Base-by-base conservation (phyloP, 2,113 vertebrate genomes). In the Myrmecophaga tridactyla region DNA sequence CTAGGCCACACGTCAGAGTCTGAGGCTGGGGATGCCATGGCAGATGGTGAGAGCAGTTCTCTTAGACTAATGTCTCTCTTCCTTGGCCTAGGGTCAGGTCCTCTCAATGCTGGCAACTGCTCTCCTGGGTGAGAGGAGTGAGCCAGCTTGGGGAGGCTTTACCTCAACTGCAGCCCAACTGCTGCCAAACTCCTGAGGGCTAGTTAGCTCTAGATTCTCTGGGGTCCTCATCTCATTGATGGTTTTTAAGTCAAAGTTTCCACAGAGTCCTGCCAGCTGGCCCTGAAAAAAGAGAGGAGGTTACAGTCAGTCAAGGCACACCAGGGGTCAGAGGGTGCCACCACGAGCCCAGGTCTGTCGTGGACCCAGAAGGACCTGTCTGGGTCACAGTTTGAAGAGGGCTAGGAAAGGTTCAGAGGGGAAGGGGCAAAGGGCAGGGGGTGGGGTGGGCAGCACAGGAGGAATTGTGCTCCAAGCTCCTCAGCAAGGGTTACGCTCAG, bases 221-320 rank as follows among this genome's bases (percentile, higher is more conserved):
- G 99, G 99, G 14, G 99, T 99, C 95, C 98, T 98, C 99, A 99
- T 99, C 98, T 99, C 99, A 90, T 99, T 99, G 92, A 99, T 96
- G 5, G 99, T 99, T 98, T 99, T 99, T 96, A 99, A 97, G 97
- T 99, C 99, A 96, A 99, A 99, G 98, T 99, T 99, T 48, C 99
- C 99, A 97, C 99, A 99, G 51, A 99, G 98, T 21, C 99, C 99
- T 1, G 98, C 96, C 63, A 99, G 96, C 94, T 98, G 97, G 58
- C 99, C 99, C 99, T 99, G 97, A 85, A 95, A 70, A 92, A 77
- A 91, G 46, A 87, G 58, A 88, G 58, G 56, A 48, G 20, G 10
- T 12, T 8, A 1, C 0, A 2, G 81, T 93, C 67, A 92, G 75
- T 21, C 67, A 21, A 27, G 51, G 53, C 20, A 75, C 3, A 0